Base-by-base conservation (phyloP, 2,113 vertebrate species). In the Neomonachus schauinslandi region DNA sequence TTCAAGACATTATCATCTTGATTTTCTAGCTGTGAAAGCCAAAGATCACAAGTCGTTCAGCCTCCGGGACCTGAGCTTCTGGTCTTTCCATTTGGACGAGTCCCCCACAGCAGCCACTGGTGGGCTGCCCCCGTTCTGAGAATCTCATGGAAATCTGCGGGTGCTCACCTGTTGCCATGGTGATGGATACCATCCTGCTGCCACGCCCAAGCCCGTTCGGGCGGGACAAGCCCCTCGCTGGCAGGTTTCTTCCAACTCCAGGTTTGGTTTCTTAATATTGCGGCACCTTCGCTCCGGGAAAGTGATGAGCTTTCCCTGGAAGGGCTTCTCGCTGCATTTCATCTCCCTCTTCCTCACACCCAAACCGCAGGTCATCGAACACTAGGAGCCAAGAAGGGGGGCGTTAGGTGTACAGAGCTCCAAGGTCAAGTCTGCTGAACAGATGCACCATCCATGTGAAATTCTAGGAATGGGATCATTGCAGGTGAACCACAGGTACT, bases 131-230 rank as follows among this genome's bases (percentile, higher is more conserved):
- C 39, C 14, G 16, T 28, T 16, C 36, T 9, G 2, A 3, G 19
- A 24, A 19, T 36, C 31, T 49, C 42, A 7, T 22, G 14, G 7
- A 19, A 46, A 33, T 4, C 19, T 49, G 19, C 1, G 3, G 0
- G 10, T 0, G 51, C 98, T 57, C 98, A 99, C 99, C 99, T 99
- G 99, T 97, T 99, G 99, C 99, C 99, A 99, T 19, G 99, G 99
- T 0, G 99, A 99, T 0, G 99, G 98, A 87, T 99, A 99, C 99
- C 99, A 99, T 91, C 99, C 99, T 0, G 99, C 98, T 2, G 98
- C 97, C 95, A 97, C 77, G 51, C 24, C 98, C n/a, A 99, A 96
- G 10, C 97, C 69, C 0, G 96, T 98, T 12, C 94, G 98, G 0
- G 98, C 97, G 0, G 99, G 99, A 82, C 99, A 99, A 0, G 98